Base-by-base conservation (phyloP, 2,888 invertebrate genomes). In the Suillia variegata region DNA sequence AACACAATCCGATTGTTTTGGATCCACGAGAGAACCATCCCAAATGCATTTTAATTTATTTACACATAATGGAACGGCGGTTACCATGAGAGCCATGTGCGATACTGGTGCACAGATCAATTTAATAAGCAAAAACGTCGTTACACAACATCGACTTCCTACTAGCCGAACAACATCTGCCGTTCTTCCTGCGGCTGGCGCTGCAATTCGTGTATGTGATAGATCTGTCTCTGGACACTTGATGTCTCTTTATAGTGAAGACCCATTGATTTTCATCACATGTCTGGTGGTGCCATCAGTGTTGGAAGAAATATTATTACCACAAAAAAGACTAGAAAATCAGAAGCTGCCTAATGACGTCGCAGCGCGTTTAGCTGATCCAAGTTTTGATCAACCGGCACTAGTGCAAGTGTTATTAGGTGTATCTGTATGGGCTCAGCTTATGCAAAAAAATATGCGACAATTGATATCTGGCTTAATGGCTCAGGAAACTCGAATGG, bases 61-160 rank as follows among this genome's bases (percentile, higher is more conserved):
- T n/a, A 45, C 54, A n/a, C 33, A 33, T 15, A 33, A 33, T 33
- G 55, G 55, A 34, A 21, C n/a, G 12, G n/a, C 45, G 20, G 20
- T 17, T 4, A 18, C 45, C 2, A 45, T 20, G 45, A 17, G 45
- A 13, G 45, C 45, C 17, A 45, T 45, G 20, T 45, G 38, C n/a
- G 38, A 38, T 38, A 38, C 38, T 13, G 38, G 38, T 4, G 38
- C 38, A 4, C 47, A 54, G 17, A 31, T 54, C 4, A 55, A 55
- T 21, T 21, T 55, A 21, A 48, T 55, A 3, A 45, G 45, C 18
- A 20, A 45, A 45, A 13, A 18, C 45, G 17, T 45, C 13, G 45
- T 45, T 17, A 5, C 45, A 20, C 5, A 20, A 18, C 45, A 45
- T 45, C 45, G 20, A 20, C 5, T 45, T 20, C 18, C 45, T 45